These are phyloP conservation scores for Beris morrisii DNA, from an alignment of 2,888 invertebrate genomes.

Conservation along the genomic window DNA sequence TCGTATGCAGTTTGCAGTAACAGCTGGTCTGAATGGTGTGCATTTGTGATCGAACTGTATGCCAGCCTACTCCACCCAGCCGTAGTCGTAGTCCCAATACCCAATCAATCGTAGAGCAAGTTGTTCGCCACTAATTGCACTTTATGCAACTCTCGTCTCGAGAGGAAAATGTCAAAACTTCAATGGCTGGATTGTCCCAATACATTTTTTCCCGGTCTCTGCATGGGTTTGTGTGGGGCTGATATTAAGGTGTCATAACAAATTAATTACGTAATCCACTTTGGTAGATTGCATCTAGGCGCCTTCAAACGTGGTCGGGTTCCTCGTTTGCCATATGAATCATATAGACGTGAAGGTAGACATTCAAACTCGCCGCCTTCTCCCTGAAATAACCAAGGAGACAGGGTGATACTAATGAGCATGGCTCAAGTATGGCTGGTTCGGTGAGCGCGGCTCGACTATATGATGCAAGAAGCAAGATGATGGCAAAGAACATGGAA, in stretches of 20 bases:
- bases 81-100: too few species aligned
- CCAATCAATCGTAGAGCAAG: too few species aligned
- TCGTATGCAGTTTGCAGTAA: too few species aligned
- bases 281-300: slow-evolving; percentile 29
- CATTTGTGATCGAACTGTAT: too few species aligned
- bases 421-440: background rate
- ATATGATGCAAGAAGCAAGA: background rate
- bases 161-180: slow-evolving; percentile 2
- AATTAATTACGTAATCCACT: slow-evolving; percentile 38
- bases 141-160: background rate
- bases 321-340: background rate
- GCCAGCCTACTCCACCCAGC: too few species aligned
- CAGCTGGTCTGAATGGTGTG: too few species aligned
- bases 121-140: background rate
- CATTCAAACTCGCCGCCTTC: slow-evolving; percentile 1
- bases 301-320: slow-evolving; percentile 14
- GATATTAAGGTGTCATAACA: slow-evolving; percentile 36
- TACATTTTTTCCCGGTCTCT: slow-evolving; percentile 3
- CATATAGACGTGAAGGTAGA: slow-evolving; percentile 4
- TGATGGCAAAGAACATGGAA: slow-evolving; percentile 17
- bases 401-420: slow-evolving; percentile 11
- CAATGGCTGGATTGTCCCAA: slow-evolving; percentile 1
- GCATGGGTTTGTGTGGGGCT: slow-evolving; percentile 8
- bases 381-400: background rate
- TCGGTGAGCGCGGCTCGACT: background rate